A percentile compares a stretch with the other conserved stretches of the same genome.
These are phyloP conservation scores for Agonopterix arenella DNA, from an alignment of 2,888 invertebrate genomes.

Conservation along the genomic window DNA sequence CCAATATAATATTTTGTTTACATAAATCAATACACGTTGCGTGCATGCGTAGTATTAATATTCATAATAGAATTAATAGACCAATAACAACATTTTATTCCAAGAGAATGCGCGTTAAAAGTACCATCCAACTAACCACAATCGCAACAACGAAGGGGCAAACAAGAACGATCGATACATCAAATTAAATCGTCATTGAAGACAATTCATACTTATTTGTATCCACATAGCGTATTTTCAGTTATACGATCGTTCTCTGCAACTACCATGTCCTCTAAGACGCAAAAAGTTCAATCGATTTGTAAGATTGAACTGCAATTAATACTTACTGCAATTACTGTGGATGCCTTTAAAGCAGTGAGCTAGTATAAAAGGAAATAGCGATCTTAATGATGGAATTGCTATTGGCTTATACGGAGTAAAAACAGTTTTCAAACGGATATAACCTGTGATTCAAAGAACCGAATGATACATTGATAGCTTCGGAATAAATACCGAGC, in stretches of 20 bases:
- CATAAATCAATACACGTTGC: neutral
- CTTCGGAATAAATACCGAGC: conserved; percentile 15
- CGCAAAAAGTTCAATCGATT: conserved; percentile 18
- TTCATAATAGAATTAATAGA: neutral
- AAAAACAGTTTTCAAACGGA: conserved; percentile 19
- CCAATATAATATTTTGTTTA: too few relatives aligned
- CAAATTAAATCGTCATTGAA: conserved; percentile 55
- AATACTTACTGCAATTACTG: conserved; percentile 5
- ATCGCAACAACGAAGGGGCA: conserved; percentile 12
- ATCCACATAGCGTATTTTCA: conserved; percentile 15
- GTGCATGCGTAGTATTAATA: neutral
- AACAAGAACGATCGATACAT: conserved; percentile 37
- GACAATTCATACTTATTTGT: conserved; percentile 40
- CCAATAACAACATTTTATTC: neutral
- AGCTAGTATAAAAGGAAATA: conserved; percentile 14
- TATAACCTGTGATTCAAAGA: conserved; percentile 15
- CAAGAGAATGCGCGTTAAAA: neutral
- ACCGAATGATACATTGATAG: conserved; percentile 18
- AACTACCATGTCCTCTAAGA: conserved; percentile 3
- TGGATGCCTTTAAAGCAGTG: conserved; percentile 1
- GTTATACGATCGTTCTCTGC: neutral
- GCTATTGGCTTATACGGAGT: conserved; percentile 1
- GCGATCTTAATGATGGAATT: conserved; percentile 12
- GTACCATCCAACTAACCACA: conserved; percentile 10
- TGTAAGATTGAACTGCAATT: conserved; percentile 6